Evolutionary conservation across 2,113 vertebrate genomes (phyloP).

Genomic region (Tylochromis polylepis): DNA sequence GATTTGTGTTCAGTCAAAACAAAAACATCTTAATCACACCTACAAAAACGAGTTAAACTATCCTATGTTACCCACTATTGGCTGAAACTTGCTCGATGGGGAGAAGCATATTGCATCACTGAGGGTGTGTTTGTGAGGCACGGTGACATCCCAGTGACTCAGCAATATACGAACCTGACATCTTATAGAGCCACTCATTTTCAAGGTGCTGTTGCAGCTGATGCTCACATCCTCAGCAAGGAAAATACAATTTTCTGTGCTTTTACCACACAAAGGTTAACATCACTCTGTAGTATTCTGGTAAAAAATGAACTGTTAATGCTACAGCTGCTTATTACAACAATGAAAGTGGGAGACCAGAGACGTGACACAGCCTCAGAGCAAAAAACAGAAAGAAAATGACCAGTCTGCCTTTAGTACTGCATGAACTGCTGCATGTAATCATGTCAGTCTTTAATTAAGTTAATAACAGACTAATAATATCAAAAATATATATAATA

Average conservation of each 20-base stretch:
- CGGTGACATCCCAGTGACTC: slow-evolving; percentile 30
- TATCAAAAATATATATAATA: background rate
- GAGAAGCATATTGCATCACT: background rate
- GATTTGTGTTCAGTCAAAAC: background rate
- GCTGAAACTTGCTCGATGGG: background rate
- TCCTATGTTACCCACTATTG: background rate
- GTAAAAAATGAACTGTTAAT: background rate
- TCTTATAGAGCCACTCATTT: background rate
- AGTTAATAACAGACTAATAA: background rate
- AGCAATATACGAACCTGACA: slow-evolving; percentile 7
- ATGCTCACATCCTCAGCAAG: background rate
- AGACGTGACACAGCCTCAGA: background rate
- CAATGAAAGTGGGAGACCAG: background rate
- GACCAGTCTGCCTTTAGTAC: background rate
- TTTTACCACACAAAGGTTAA: background rate
- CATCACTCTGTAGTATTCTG: background rate
- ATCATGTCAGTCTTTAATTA: background rate
- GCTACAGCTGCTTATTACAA: background rate
- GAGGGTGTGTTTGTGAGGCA: background rate
- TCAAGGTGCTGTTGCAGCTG: background rate
- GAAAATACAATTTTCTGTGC: background rate
- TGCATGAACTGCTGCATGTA: background rate
- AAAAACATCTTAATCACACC: background rate
- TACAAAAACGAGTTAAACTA: background rate
- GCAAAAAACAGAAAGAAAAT: background rate